Evolutionary conservation across 2,797 vertebrate genomes (phyloP).

Genomic region (Melanotaenia pygmaea): DNA sequence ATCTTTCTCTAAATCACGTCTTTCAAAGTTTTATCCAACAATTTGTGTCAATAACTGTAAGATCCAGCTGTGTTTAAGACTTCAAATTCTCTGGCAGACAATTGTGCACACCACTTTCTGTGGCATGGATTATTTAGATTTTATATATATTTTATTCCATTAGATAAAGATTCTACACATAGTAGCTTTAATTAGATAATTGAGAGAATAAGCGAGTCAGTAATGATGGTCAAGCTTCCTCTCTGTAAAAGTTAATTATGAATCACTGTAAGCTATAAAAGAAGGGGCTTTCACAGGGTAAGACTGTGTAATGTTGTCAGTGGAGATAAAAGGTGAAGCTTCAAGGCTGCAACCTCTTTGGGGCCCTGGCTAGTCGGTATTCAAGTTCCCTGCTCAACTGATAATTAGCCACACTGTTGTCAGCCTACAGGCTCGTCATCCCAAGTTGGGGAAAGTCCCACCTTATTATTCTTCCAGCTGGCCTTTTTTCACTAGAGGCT

Average conservation of each 20-base stretch:
- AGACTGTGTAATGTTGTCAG: constrained; percentile 68
- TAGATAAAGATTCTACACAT: not conserved
- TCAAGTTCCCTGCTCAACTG: constrained; percentile 71
- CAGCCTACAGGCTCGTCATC: constrained; percentile 72
- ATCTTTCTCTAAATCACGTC: no score
- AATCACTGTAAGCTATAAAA: constrained; percentile 67
- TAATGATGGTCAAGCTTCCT: constrained; percentile 21
- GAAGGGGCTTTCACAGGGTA: constrained; percentile 60
- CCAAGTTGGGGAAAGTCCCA: constrained; percentile 78
- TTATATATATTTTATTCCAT: not conserved
- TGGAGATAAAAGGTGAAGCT: constrained; percentile 75
- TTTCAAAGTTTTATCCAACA: no score
- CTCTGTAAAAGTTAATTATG: constrained; percentile 71
- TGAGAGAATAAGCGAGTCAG: not conserved
- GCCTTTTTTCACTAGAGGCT: constrained; percentile 63
- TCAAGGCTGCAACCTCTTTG: constrained; percentile 72
- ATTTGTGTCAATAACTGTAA: no score
- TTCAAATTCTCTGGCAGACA: no score
- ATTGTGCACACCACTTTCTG: no score
- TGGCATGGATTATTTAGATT: not conserved
- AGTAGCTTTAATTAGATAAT: not conserved
- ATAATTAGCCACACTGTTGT: constrained; percentile 79
- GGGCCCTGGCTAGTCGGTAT: constrained; percentile 72
- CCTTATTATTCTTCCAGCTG: constrained; percentile 74
- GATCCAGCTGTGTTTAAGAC: no score